A percentile compares a stretch with the other conserved stretches of the same genome.
These are phyloP conservation scores for Drosophila anceps DNA, from an alignment of 2,888 invertebrate species.

Conservation along the genomic window DNA sequence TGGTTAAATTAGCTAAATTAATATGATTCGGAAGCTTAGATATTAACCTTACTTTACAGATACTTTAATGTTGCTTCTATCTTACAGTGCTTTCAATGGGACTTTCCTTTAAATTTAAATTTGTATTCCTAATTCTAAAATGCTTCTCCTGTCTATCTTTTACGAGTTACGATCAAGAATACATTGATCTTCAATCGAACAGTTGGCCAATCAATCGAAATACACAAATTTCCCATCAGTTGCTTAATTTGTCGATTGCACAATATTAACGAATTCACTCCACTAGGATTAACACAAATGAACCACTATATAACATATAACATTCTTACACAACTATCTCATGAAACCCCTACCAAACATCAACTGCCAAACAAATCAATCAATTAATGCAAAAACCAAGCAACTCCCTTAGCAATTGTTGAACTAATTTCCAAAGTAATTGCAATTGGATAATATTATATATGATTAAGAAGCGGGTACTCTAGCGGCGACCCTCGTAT, in stretches of 20 bases:
- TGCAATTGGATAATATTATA: conserved; percentile 24
- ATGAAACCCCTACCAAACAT: background rate
- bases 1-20: no score
- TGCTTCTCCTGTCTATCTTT: no score
- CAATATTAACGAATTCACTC: background rate
- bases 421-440: conserved; percentile 47
- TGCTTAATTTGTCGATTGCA: background rate
- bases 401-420: conserved; percentile 30
- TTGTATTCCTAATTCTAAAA: no score
- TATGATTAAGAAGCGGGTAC: conserved; percentile 46
- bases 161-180: background rate
- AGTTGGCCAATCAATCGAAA: background rate
- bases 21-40: no score
- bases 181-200: background rate
- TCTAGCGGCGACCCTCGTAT: conserved; percentile 48
- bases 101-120: no score
- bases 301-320: background rate
- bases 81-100: no score
- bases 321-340: background rate
- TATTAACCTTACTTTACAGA: no score
- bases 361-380: conserved; percentile 29
- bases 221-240: background rate
- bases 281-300: conserved; percentile 11
- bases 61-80: no score
- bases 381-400: conserved; percentile 14